A percentile compares a stretch with the other conserved stretches of the same genome.
Conservation (phyloP, 2,888 invertebrate genomes). For the Dendrolimus houi region DNA sequence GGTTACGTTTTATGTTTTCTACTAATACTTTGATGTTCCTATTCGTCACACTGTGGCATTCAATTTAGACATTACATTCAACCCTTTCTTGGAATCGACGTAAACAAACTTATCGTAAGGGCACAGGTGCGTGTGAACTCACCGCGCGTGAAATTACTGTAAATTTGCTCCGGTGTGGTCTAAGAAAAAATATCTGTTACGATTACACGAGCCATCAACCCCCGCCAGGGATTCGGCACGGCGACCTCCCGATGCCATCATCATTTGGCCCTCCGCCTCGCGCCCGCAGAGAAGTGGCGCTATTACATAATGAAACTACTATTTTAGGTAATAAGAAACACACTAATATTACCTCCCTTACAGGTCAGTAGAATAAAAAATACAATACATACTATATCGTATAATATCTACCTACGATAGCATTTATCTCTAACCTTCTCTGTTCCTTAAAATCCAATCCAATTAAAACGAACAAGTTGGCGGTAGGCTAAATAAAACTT, state of each 20-base stretch:
- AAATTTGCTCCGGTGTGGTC: conserved; percentile 72
- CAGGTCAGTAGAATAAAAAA: too few species aligned
- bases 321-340: too few species aligned
- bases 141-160: conserved; percentile 68
- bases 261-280: conserved; percentile 48
- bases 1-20: conserved; percentile 8
- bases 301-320: conserved; percentile 6
- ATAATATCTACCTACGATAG: too few species aligned
- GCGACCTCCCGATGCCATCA: conserved; percentile 47
- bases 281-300: conserved; percentile 29
- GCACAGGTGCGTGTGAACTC: conserved; percentile 64
- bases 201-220: conserved; percentile 68
- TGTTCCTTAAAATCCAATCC: neutral
- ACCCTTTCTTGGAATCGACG: conserved; percentile 32
- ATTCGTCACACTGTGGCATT: conserved; percentile 8
- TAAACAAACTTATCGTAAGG: conserved; percentile 37
- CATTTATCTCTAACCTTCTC: neutral
- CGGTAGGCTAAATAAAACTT: too few species aligned
- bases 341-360: too few species aligned
- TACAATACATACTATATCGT: too few species aligned
- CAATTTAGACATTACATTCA: conserved; percentile 25
- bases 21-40: conserved; percentile 7
- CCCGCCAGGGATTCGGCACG: conserved; percentile 58
- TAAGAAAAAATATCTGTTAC: conserved; percentile 50
- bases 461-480: neutral